Evolutionary conservation across 2,113 vertebrate genomes (phyloP).

Genomic region (Prunella fulvescens): DNA sequence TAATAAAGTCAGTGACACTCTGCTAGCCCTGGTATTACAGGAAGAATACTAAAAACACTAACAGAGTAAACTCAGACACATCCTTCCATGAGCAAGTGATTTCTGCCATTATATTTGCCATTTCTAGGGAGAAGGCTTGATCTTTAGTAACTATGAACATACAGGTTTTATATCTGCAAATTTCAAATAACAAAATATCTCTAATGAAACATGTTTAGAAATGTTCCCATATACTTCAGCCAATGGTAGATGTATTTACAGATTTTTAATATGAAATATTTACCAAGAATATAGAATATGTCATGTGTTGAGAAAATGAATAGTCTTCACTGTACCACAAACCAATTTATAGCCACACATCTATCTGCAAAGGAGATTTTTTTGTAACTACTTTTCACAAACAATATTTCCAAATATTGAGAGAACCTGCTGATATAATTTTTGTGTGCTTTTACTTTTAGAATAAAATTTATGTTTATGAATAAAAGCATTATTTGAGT

Average conservation of each 20-base stretch:
- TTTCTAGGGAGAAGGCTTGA: not conserved
- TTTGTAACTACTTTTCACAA: not conserved
- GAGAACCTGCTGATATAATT: not conserved
- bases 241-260: not conserved
- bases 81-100: not conserved
- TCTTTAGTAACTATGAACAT: not conserved
- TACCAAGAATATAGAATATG: not conserved
- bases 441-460: not conserved
- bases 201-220: not conserved
- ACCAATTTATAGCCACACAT: not conserved
- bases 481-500: not conserved
- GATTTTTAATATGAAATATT: not conserved
- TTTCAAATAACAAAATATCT: not conserved
- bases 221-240: not conserved
- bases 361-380: not conserved
- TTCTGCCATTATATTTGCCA: not conserved
- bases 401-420: not conserved
- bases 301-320: not conserved
- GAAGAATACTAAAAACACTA: not conserved
- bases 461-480: not conserved
- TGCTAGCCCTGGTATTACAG: not conserved
- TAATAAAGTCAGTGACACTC: constrained; percentile 6
- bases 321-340: not conserved
- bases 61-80: not conserved
- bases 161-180: not conserved